Percentiles rank a stretch among this genome's conserved stretches.
These are phyloP conservation scores for Eonycteris spelaea DNA, from an alignment of 2,113 vertebrate species.

Conservation along the genomic window DNA sequence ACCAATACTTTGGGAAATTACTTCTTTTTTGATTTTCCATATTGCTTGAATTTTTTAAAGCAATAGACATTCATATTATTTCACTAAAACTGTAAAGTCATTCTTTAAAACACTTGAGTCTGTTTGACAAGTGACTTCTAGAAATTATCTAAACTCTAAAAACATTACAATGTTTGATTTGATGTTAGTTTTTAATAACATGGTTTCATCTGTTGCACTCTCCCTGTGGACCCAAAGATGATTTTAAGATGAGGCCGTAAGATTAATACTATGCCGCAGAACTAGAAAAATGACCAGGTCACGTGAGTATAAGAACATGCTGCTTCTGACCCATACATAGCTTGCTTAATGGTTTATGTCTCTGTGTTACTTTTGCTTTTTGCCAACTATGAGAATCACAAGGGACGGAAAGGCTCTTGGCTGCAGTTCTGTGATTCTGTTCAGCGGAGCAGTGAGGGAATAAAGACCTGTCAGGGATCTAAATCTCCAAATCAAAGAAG, in stretches of 20 bases:
- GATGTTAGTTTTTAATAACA: background rate
- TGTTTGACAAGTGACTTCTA: background rate
- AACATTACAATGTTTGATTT: background rate
- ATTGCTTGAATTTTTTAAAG: background rate
- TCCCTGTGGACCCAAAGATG: background rate
- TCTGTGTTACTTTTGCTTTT: background rate
- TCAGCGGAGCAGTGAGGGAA: background rate
- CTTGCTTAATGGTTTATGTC: background rate
- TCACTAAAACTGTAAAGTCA: background rate
- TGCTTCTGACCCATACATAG: background rate
- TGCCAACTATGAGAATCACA: background rate
- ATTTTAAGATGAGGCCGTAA: background rate
- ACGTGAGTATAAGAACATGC: background rate
- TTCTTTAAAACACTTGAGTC: background rate
- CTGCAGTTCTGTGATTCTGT: background rate
- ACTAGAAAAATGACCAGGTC: background rate
- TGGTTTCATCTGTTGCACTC: background rate
- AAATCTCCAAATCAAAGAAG: background rate
- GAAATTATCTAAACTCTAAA: background rate
- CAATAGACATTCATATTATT: background rate
- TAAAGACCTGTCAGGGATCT: background rate
- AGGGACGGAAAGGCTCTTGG: background rate
- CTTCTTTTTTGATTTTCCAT: background rate
- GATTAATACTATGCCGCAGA: background rate
- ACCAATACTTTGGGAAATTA: constrained; percentile 17